Evolutionary conservation across 2,888 invertebrate species (phyloP), one percentile per base, ranked within the genome.

Genomic region (Rhabditoides inermis): DNA sequence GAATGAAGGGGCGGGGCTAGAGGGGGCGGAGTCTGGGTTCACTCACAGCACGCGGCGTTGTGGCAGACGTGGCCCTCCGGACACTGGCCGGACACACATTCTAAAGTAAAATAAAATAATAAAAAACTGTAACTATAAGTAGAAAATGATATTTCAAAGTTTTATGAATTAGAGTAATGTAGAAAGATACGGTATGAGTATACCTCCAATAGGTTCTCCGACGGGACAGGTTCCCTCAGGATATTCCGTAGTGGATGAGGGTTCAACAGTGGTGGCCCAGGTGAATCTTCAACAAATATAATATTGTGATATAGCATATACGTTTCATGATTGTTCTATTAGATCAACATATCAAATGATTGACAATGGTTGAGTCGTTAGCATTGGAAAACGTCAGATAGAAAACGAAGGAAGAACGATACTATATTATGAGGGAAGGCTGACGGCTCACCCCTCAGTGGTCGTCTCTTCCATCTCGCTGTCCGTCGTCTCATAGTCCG

Each of bases 61-160:
- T 63, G 60, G 52, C 69, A 69, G 25, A 61, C 60, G 51, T 68
- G 66, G 20, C 63, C 61, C 44, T 65, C 65, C 6, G 70, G 70
- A 41, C 70, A 70, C 23, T 58, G 60, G 41, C 47, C 28, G 44
- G 54, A 45, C 22, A 60, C 48, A 27, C 60, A 60, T 49, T 56
- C 60, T 59, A 42, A 23, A 59, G 44, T 37, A 15, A 3, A 18
- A 15, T 20, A 40, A 42, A 12, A 53, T 23, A n/a, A 25, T 27
- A 3, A 25, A 60, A 60, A 45, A 59, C 60, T 55, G 39, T 36
- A 51, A 52, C 2, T 15, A 22, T 47, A 10, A 39, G 27, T 3
- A n/a, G 22, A 39, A 23, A 37, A 22, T 23, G 26, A 6, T 10
- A 2, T 27, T 12, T 27, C 18, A 22, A 47, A 32, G 18, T 26